Base-by-base conservation (phyloP, 2,888 invertebrate species). In the Platerodrilus igneus region DNA sequence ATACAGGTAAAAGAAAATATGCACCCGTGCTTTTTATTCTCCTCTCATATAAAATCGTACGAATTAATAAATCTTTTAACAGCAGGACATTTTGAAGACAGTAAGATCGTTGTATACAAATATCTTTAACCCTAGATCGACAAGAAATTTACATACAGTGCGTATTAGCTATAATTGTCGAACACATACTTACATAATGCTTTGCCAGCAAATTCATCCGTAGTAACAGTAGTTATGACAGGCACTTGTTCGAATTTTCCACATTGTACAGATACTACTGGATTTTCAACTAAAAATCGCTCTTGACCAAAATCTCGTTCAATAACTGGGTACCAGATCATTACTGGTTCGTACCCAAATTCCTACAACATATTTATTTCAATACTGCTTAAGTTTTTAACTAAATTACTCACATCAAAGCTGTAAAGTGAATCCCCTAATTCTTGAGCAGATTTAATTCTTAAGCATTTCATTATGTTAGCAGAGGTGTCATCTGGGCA, bases 251-350 rank as follows among this genome's bases (percentile, higher is more conserved):
- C 67, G 38, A 78, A 72, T 25, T 72, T 68, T 2, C 77, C 77
- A 41, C 71, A 58, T 15, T 70, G 65, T 37, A 79, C 75, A 5
- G 77, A 66, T 29, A 72, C 70, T 20, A 70, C 61, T 0, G 83
- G 83, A 53, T 79, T 72, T 13, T 73, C 74, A 0, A 67, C 51
- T 7, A 83, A 63, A 60, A 81, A 83, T 37, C 78, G 68, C 52
- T 80, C 78, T 52, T 79, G 77, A 0, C 79, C 80, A 44, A 77
- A 73, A 56, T 79, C 76, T 0, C 71, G 72, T 57, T 83, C 83
- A 3, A 83, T 66, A 1, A 81, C 76, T 0, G 80, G 77, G 10
- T 65, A 61, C 78, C 79, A 83, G 2, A 77, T 47, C 1, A 63
- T 49, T 1, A 74, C 57, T 0, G 77, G 76, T 50, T 77, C 71